Conservation (phyloP, 2,113 vertebrate species). For the Stercorarius parasiticus region DNA sequence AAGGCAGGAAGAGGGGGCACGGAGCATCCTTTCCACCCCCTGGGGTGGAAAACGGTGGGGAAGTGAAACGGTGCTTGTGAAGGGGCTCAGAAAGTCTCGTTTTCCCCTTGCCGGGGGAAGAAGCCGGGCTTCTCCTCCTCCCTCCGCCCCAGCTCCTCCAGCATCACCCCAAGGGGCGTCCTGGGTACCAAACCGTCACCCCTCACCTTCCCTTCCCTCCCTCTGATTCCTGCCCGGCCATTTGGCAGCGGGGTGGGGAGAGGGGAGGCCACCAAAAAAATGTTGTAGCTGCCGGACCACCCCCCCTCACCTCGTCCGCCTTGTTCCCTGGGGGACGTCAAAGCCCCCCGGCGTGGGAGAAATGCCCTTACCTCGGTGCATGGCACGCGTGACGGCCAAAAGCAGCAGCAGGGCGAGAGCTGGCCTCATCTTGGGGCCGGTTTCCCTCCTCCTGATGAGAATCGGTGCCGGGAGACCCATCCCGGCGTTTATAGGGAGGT, state of each 20-base stretch:
- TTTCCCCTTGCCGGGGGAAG: not conserved
- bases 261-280: fast-evolving
- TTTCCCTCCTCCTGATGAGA: not conserved
- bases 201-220: not conserved
- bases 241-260: not conserved
- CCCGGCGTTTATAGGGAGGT: not conserved
- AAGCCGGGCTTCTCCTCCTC: not conserved
- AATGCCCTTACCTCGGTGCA: not conserved
- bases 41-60: not conserved
- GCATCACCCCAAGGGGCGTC: not conserved
- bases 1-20: not conserved
- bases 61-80: not conserved
- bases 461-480: not conserved
- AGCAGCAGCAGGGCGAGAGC: slow-evolving; percentile 44
- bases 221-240: fast-evolving
- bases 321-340: no score
- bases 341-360: fast-evolving
- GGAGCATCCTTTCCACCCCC: fast-evolving
- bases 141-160: not conserved
- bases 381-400: fast-evolving
- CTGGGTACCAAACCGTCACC: not conserved
- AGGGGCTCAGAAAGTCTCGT: not conserved
- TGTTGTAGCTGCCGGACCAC: fast-evolving
- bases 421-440: slow-evolving; percentile 42
- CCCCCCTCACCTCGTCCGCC: fast-evolving